Conservation (phyloP, 2,113 vertebrate species). For the Gambusia affinis region DNA sequence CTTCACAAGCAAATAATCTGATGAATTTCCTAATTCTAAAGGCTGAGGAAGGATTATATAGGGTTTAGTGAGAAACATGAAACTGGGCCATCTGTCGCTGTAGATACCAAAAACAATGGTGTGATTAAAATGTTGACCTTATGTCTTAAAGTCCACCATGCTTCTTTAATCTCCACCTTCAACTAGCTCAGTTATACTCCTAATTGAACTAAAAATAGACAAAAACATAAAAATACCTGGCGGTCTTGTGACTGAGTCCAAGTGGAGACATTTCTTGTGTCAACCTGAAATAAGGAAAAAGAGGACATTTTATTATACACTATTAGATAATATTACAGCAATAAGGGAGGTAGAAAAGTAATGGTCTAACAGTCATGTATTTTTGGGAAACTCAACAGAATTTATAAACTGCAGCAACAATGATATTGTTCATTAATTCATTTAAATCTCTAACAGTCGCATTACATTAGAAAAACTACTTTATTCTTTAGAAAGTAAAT, state of each 20-base stretch:
- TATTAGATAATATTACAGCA: neutral
- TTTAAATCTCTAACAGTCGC: too few relatives aligned
- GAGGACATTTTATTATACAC: neutral
- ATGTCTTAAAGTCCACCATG: slow-evolving; percentile 19
- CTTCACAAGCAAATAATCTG: slow-evolving; percentile 30
- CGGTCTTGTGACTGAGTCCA: slow-evolving; percentile 70
- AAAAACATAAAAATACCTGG: slow-evolving; percentile 76
- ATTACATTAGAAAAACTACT: too few relatives aligned
- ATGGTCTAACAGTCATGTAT: neutral
- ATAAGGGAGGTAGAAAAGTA: neutral
- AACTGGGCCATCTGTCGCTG: slow-evolving; percentile 24
- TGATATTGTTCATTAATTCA: too few relatives aligned
- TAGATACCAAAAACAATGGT: slow-evolving; percentile 33
- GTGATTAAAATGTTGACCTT: slow-evolving; percentile 47
- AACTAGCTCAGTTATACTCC: slow-evolving; percentile 3
- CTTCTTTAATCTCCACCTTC: slow-evolving; percentile 32
- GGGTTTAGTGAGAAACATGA: slow-evolving; percentile 33
- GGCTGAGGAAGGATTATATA: slow-evolving; percentile 59
- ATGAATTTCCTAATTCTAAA: slow-evolving; percentile 35
- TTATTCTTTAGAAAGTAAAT: too few relatives aligned
- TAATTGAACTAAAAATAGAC: slow-evolving; percentile 16
- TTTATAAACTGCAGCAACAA: neutral
- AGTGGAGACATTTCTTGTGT: slow-evolving; percentile 73
- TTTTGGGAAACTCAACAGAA: neutral
- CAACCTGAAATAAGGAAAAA: slow-evolving; percentile 48